Percentiles rank a stretch among this genome's conserved stretches.
phyloP scores from a whole-genome alignment of 2,797 vertebrate species.

The Sparidentex hasta region DNA sequence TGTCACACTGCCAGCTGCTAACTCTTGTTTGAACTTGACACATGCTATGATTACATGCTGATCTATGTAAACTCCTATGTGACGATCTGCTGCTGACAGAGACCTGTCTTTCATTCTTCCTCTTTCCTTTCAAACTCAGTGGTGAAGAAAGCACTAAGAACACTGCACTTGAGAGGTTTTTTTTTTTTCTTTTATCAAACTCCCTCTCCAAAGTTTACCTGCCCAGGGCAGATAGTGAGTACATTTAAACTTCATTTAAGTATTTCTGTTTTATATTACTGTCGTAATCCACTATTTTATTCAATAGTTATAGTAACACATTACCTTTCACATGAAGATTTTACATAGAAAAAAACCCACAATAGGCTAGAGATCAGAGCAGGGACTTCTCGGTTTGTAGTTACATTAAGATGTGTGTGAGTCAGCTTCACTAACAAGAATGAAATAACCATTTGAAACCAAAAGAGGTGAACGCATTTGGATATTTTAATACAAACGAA shows the following conservation, averaged over 20 bases:
- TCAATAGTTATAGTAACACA: background rate
- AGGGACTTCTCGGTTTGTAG: background rate
- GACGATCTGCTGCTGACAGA: background rate
- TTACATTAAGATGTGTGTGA: background rate
- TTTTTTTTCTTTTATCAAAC: too few relatives aligned
- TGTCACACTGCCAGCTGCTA: background rate
- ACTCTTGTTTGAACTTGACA: background rate
- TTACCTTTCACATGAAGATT: background rate
- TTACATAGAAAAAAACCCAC: background rate
- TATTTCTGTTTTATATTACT: background rate
- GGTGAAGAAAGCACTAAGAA: background rate
- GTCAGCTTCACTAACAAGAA: background rate
- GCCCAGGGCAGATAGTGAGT: background rate
- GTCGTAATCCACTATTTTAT: background rate
- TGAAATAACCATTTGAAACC: background rate
- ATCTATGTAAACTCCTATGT: background rate
- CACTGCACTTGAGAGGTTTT: background rate
- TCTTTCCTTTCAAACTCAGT: constrained; percentile 2
- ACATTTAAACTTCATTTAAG: background rate
- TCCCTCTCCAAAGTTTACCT: background rate
- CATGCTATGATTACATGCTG: background rate
- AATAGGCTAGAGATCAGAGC: background rate
- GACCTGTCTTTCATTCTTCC: background rate
- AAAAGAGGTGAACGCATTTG: background rate
- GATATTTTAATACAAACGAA: too few relatives aligned